Base-by-base conservation (phyloP, 2,888 invertebrate genomes). In the Plebejus argus region DNA sequence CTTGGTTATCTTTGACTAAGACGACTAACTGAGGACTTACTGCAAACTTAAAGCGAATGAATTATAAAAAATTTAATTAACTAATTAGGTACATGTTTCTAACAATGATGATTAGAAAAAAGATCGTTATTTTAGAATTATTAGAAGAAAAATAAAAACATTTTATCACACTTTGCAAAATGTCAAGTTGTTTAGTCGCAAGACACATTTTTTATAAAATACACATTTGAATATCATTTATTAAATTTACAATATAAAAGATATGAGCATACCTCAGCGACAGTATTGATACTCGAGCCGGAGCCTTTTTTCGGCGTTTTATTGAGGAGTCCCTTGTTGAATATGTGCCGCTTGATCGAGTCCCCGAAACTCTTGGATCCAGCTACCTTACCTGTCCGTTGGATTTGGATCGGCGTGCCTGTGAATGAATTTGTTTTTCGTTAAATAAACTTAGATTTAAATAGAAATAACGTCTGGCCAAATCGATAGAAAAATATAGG, bases 281-380 rank as follows among this genome's bases (percentile, higher is more conserved):
- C 88, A 6, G 90, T 87, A 80, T 88, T 89, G 66, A 93, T 91
- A 78, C 83, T 85, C 2, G 89, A 86, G 0, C 87, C 89, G 0
- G 92, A 93, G 0, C 92, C 92, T 82, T 95, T 95, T 86, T 94
- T 94, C 3, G 94, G 93, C 1, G 94, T 93, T 80, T 93, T 94
- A 79, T 94, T 94, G 71, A 94, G 86, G 5, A 96, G 87, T 7
- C 95, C 96, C 86, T 96, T 97, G 85, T 97, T 96, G 85, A 98
- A 98, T 79, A 97, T 97, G 84, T 97, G 97, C 83, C 97, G 96
- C 88, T 97, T 98, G 81, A 98, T 97, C 0, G 97, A 97, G 85
- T 97, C 97, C 0, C 97, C 97, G 80, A 98, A 94, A 82, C 97
- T 97, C 83, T 95, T 95, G 3, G 96, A 84, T 90, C 95, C 87